Evolutionary conservation across 2,888 invertebrate genomes (phyloP).

Genomic region (Cylindroiulus punctatus): DNA sequence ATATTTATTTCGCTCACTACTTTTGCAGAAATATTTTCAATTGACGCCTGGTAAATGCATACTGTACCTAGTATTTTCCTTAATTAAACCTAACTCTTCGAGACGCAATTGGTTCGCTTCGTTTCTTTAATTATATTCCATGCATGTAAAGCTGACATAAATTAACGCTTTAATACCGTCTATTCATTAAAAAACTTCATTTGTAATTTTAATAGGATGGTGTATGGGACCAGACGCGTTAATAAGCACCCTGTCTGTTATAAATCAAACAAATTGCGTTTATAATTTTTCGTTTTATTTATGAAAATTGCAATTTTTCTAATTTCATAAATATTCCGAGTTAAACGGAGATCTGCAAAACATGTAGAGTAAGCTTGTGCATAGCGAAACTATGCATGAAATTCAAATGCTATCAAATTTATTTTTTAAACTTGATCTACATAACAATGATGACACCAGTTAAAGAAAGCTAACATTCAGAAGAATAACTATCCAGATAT

Average conservation of each 20-base stretch:
- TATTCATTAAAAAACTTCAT: not conserved
- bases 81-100: not conserved
- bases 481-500: no score
- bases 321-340: not conserved
- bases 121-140: not conserved
- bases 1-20: not conserved
- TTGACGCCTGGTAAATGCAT: not conserved
- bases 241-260: not conserved
- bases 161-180: not conserved
- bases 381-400: no score
- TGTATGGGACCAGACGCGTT: not conserved
- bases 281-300: conserved; percentile 2
- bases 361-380: no score
- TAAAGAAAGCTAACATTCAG: no score
- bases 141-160: not conserved
- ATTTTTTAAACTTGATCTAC: no score
- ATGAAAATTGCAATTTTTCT: not conserved
- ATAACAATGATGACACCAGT: no score
- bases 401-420: no score
- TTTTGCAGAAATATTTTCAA: not conserved
- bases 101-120: not conserved
- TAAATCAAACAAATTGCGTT: not conserved
- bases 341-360: no score
- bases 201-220: not conserved
- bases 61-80: conserved; percentile 9